Base-by-base conservation (phyloP, 2,113 vertebrate species). In the Colossoma macropomum region DNA sequence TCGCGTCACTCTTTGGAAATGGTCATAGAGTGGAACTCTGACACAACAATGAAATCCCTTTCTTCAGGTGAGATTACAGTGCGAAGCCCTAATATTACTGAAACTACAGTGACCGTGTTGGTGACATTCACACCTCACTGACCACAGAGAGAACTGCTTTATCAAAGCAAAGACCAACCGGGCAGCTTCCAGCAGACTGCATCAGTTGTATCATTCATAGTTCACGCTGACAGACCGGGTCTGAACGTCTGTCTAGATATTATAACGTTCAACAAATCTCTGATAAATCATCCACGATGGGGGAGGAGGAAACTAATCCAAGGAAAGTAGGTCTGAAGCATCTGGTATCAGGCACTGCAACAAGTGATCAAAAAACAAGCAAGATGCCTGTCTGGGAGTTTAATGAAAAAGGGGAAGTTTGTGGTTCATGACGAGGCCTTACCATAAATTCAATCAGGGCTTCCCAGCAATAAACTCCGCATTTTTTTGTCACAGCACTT, bases 21-120 rank as follows among this genome's bases (percentile, higher is more conserved):
- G 11, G 54, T 59, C 19, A n/a, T 32, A 25, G 19, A 54, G 12
- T 38, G 34, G 34, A 3, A 38, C 34, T 38, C 34, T 38, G 34
- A 7, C 34, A 38, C 34, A 32, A 17, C 3, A 34, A 28, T 38
- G 30, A 54, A 56, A 23, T 56, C 1, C 54, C 54, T 21, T 25
- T 60, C 56, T 60, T 60, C 56, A 60, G 28, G 19, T 48, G 54
- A 56, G 68, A 85, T 81, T 81, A 76, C 10, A 25, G 23, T 34
- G 71, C 23, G 27, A 45, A 62, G 21, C 9, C 70, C 32, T 65
- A 79, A 75, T 38, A 69, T 59, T 59, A 75, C 16, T 41, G 52
- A 75, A 75, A 80, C 25, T 38, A 75, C 34, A 28, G 38, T 72
- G 63, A 76, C 28, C 4, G 27, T 48, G n/a, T n/a, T n/a, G n/a